These are phyloP conservation scores for Schrankia costaestrigalis DNA, from an alignment of 2,888 invertebrate genomes.

Conservation along the genomic window DNA sequence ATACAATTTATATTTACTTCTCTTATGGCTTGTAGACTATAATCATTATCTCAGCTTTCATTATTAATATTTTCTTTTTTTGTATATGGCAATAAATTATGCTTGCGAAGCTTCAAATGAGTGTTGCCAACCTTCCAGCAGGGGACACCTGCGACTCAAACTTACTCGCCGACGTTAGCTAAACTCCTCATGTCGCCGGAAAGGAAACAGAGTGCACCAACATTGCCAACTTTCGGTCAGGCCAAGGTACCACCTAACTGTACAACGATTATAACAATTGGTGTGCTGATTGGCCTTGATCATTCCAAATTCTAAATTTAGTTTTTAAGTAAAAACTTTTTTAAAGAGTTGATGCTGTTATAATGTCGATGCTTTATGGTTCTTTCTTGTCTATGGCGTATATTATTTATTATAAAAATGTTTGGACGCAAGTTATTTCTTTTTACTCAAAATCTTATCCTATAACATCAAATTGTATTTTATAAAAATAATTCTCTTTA, in stretches of 20 bases:
- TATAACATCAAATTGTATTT: neutral
- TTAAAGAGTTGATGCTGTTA: constrained; percentile 37
- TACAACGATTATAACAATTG: constrained; percentile 60
- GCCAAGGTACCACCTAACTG: constrained; percentile 74
- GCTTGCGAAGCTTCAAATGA: constrained; percentile 65
- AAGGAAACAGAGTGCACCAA: constrained; percentile 67
- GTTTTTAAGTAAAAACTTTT: constrained; percentile 51
- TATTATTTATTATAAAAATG: too few relatives aligned
- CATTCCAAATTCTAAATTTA: constrained; percentile 77
- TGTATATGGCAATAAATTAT: constrained; percentile 39
- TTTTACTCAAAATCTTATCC: too few relatives aligned
- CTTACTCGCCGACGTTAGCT: constrained; percentile 90
- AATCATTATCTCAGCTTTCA: constrained; percentile 37
- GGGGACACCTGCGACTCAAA: constrained; percentile 79
- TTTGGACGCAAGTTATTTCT: too few relatives aligned
- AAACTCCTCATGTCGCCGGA: constrained; percentile 87
- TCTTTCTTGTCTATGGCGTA: constrained; percentile 4
- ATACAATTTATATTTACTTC: constrained; percentile 2
- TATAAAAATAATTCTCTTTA: neutral
- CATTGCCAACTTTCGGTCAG: constrained; percentile 77
- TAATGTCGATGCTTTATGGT: constrained; percentile 13
- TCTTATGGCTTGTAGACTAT: constrained; percentile 30
- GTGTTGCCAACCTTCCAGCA: constrained; percentile 79
- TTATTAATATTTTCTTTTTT: constrained; percentile 34
- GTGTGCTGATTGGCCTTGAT: constrained; percentile 76